Evolutionary conservation across 2,113 vertebrate species (phyloP).

Genomic region (Rhipidura dahli): DNA sequence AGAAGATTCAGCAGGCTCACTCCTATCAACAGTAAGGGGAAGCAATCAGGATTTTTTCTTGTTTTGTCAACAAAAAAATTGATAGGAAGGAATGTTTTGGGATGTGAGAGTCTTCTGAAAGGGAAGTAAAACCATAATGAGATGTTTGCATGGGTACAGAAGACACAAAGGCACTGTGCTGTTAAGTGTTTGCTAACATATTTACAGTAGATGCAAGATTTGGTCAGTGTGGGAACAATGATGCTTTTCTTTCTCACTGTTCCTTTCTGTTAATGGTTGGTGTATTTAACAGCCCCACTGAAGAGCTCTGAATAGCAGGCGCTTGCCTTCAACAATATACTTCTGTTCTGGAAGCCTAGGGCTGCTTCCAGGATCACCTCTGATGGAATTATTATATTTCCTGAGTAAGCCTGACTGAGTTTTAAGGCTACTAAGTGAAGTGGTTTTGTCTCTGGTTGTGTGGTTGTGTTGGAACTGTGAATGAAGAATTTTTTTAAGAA

Average conservation of each 20-base stretch:
- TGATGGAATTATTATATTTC: neutral
- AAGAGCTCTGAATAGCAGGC: neutral
- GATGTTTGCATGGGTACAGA: neutral
- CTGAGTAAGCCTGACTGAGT: neutral
- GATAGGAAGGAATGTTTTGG: neutral
- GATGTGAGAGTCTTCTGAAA: neutral
- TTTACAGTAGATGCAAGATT: neutral
- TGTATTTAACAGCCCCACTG: neutral
- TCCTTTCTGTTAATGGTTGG: neutral
- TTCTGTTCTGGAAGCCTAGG: neutral
- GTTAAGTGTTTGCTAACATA: neutral
- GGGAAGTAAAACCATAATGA: neutral
- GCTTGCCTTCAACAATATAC: neutral
- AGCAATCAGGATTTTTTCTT: neutral
- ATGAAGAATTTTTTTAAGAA: neutral
- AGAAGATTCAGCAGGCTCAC: neutral
- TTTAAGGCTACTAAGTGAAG: neutral
- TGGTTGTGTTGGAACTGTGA: neutral
- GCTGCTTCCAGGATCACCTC: neutral
- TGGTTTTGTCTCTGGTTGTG: neutral
- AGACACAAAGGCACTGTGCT: neutral
- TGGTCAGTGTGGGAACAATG: neutral
- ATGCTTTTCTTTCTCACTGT: neutral
- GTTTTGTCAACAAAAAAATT: neutral
- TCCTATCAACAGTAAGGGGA: neutral